Percentiles rank a stretch among this genome's conserved stretches.
phyloP scores from a whole-genome alignment of 2,888 invertebrate species.

The Choreutis nemorana region DNA sequence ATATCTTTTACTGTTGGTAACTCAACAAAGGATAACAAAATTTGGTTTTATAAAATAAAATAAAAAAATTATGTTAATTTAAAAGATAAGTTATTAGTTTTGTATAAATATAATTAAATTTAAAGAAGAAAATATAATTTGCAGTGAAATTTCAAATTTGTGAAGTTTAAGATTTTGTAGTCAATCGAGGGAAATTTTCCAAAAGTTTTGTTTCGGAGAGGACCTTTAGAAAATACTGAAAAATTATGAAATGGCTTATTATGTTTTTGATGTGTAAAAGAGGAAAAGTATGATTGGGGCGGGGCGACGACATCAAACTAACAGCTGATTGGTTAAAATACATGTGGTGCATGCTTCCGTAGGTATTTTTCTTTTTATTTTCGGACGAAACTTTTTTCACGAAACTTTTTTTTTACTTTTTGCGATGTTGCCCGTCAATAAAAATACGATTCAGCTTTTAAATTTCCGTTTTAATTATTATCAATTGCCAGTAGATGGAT shows the following conservation, averaged over 20 bases:
- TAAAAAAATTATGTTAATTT: too few relatives aligned
- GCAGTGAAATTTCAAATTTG: too few relatives aligned
- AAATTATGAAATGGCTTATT: constrained; percentile 24
- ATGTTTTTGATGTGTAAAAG: constrained; percentile 50
- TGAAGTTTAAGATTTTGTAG: too few relatives aligned
- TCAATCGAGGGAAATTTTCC: too few relatives aligned
- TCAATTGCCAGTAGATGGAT: constrained; percentile 5
- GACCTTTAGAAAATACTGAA: too few relatives aligned
- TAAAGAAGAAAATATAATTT: too few relatives aligned
- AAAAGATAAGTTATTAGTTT: too few relatives aligned
- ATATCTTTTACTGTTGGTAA: too few relatives aligned
- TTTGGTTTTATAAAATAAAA: too few relatives aligned
- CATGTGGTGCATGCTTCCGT: constrained; percentile 57
- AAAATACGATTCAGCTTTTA: constrained; percentile 1
- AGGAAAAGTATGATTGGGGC: constrained; percentile 53
- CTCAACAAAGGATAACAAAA: too few relatives aligned
- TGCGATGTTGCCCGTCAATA: constrained; percentile 1
- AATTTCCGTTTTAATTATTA: constrained; percentile 4
- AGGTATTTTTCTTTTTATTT: constrained; percentile 44
- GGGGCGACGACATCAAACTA: constrained; percentile 43
- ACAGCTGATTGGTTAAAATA: constrained; percentile 58
- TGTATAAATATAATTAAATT: too few relatives aligned
- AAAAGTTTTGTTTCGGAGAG: too few relatives aligned
- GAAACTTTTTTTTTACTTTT: constrained; percentile 6
- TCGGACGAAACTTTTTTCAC: constrained; percentile 14